Percentiles rank a stretch among this genome's conserved stretches.
These are phyloP conservation scores for Pseudorhombus dupliciocellatus DNA, from an alignment of 2,113 vertebrate genomes.

Conservation along the genomic window DNA sequence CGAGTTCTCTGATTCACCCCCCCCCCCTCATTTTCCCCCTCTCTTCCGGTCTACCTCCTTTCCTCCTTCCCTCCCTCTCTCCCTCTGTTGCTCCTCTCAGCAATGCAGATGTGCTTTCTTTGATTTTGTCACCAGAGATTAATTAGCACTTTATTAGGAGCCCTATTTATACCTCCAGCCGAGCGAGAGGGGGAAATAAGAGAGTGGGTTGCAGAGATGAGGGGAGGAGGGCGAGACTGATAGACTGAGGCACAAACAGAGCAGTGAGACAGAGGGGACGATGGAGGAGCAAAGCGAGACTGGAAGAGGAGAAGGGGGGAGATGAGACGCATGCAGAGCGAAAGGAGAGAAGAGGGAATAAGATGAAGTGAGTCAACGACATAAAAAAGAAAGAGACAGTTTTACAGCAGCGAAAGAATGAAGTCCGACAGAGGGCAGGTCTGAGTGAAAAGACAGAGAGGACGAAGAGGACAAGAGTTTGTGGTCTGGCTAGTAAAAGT, in stretches of 20 bases:
- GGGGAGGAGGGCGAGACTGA: constrained; percentile 4
- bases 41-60: constrained; percentile 37
- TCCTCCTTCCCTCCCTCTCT: constrained; percentile 29
- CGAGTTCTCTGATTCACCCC: constrained; percentile 8
- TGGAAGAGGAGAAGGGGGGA: not conserved
- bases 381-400: not conserved
- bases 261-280: constrained; percentile 9
- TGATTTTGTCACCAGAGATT: constrained; percentile 80
- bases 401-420: not conserved
- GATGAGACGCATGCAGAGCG: not conserved
- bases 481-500: not conserved
- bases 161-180: constrained; percentile 71
- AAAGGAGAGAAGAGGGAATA: not conserved
- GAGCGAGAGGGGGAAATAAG: constrained; percentile 17
- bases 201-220: accelerated
- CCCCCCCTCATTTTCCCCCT: not conserved
- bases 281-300: constrained; percentile 6
- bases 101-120: constrained; percentile 77
- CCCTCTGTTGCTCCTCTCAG: constrained; percentile 49
- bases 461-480: not conserved
- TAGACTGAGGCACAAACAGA: constrained; percentile 30
- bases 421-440: too few relatives aligned
- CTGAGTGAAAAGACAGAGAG: not conserved
- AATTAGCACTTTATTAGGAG: constrained; percentile 77
- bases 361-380: not conserved